phyloP scores from a whole-genome alignment of 2,113 vertebrate species.

The Microcebus tavaratra region DNA sequence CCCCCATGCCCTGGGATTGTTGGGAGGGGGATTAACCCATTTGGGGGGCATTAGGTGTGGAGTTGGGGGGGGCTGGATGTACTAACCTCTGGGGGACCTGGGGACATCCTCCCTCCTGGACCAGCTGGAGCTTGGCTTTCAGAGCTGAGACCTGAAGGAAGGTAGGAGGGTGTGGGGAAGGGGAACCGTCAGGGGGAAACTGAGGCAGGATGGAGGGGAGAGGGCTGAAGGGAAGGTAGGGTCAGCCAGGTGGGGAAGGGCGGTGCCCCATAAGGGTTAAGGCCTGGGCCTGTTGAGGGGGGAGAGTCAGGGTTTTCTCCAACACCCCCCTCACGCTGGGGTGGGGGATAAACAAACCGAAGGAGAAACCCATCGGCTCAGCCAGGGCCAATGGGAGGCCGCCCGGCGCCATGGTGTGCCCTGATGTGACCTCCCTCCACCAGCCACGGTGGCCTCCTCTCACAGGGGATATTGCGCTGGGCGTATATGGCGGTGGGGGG shows the following conservation, averaged over 20 bases:
- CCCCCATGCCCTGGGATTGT: not conserved
- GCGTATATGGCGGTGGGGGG: not conserved
- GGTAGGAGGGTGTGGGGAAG: not conserved
- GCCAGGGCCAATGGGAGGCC: conserved; percentile 44
- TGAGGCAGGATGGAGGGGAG: not conserved
- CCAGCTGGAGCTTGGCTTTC: conserved; percentile 1
- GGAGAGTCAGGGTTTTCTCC: not conserved
- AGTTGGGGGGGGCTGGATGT: not conserved
- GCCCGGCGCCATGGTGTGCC: not conserved
- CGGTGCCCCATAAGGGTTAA: conserved; percentile 4
- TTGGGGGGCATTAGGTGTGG: not conserved
- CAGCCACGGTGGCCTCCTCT: not conserved
- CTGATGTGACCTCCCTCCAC: conserved; percentile 22
- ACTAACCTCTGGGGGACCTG: not conserved
- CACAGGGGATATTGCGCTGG: not conserved
- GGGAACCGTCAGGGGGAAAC: not conserved
- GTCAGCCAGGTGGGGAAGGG: not conserved
- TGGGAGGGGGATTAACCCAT: not conserved
- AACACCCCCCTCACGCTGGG: not conserved
- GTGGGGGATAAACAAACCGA: not conserved
- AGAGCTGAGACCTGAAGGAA: not conserved
- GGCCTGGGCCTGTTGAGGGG: not conserved
- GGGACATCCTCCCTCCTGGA: not conserved
- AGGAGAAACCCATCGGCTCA: conserved; percentile 5
- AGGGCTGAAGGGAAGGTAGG: too few relatives aligned